Evolutionary conservation across 2,888 invertebrate genomes (phyloP), one percentile per base, ranked within the genome.

Genomic region (Atrina japonica): DNA sequence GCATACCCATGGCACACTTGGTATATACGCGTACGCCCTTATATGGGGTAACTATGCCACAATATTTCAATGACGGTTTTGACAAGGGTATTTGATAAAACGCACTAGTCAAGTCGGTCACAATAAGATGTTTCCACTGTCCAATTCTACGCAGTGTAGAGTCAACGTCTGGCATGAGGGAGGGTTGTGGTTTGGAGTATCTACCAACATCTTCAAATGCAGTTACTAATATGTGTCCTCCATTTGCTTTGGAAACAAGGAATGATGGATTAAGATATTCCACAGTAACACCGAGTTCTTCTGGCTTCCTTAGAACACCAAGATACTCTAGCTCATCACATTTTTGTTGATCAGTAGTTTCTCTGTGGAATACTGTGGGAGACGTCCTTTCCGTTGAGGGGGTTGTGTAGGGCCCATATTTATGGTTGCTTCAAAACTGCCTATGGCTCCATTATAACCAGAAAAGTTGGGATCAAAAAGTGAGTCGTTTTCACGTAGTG

Each of bases 331-430:
- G 3, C n/a, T 53, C 53, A 29, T 30, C 21, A 29, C 74, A 80
- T 27, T 72, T 78, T 9, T 73, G 29, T 61, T 82, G 80, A 58
- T 81, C 79, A 18, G 35, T 7, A 53, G 23, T 14, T 30, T 53
- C 30, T 81, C 68, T 1, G 71, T 47, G 25, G 75, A 53, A 56
- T 82, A 80, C 29, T 77, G 77, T 5, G 82, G 80, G 7, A 79
- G 30, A 3, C 77, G 41, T 16, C 80, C 81, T 60, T 83, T 81
- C 9, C 30, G 11, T 18, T 55, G 30, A 23, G 55, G 78, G 9
- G 78, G 80, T 50, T 70, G 75, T 14, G 73, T 69, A 49, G 80
- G 80, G 30, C 80, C 79, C 82, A 81, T 77, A 52, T 75, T 78
- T 7, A 78, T 70, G 11, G 49, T 35, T 21, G 75, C 70, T 7